phyloP scores from a whole-genome alignment of 2,888 invertebrate genomes.

The Tethea ocularis region DNA sequence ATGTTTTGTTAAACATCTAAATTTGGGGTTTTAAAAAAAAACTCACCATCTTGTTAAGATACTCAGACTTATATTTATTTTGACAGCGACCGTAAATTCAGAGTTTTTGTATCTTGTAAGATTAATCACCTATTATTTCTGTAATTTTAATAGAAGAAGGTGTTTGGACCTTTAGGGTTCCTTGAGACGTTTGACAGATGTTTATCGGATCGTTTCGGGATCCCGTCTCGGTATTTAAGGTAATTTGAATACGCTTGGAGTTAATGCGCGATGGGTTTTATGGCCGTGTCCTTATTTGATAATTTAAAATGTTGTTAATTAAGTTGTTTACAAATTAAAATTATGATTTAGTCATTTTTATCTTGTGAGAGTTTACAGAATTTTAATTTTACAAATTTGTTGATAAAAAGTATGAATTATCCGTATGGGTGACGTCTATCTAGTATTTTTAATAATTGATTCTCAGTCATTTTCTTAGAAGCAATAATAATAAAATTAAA shows the following conservation, averaged over 20 bases:
- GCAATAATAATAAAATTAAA: too few relatives aligned
- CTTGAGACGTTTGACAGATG: conserved; percentile 15
- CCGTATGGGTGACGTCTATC: too few relatives aligned
- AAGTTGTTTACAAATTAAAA: not conserved
- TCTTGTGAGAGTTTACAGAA: not conserved
- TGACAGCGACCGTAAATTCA: conserved; percentile 72
- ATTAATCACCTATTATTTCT: conserved; percentile 78
- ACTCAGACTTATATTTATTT: conserved; percentile 70
- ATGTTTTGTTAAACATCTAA: conserved; percentile 81
- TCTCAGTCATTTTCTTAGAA: too few relatives aligned
- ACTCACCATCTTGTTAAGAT: conserved; percentile 53
- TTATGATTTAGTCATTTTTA: not conserved
- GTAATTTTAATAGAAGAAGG: conserved; percentile 77
- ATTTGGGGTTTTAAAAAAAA: conserved; percentile 59
- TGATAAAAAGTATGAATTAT: not conserved
- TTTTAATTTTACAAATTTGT: not conserved
- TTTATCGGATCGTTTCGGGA: not conserved
- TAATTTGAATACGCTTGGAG: not conserved
- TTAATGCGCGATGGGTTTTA: not conserved
- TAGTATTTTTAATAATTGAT: too few relatives aligned
- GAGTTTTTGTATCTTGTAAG: conserved; percentile 64
- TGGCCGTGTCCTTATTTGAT: not conserved
- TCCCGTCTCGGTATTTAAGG: not conserved
- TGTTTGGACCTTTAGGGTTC: conserved; percentile 55
- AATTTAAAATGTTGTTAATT: not conserved